Base-by-base conservation (phyloP, 2,797 vertebrate genomes). In the Coracias cyanogaster region DNA sequence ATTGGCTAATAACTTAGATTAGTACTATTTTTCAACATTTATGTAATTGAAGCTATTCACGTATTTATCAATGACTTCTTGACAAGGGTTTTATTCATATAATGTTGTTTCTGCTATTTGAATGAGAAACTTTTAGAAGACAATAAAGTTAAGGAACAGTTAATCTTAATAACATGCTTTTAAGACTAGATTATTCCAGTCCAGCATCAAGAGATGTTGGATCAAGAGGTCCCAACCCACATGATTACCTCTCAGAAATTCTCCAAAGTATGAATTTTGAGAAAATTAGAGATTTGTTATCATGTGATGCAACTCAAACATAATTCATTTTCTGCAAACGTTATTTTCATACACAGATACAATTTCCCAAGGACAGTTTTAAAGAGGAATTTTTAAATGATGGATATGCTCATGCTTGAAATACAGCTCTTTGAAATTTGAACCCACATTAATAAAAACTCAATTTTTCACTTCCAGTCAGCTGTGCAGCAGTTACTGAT, bases 311-410 rank as follows among this genome's bases (percentile, higher is more conserved):
- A 92, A 43, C 5, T 82, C 18, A 41, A 60, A n/a, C 29, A 12
- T 29, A 73, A 12, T 15, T 60, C 11, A 48, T 69, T 55, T 31
- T 57, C 35, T 60, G 46, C 15, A 92, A 60, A 7, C 6, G 20
- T n/a, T 5, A 54, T 33, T 74, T 35, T 35, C 31, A 26, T 12
- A 4, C 19, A 4, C 4, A 65, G 10, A 28, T 26, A 48, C 5
- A 6, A 43, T 64, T 35, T 81, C 10, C 26, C 22, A 65, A 13
- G 14, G 9, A 41, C 11, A 20, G 2, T 3, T 73, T 55, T 26
- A 41, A 73, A 65, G 12, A 57, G 0, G 7, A 7, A 0, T 4
- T 12, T 79, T 48, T 69, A 3, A 22, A 48, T 10, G 8, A 60
- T 41, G 10, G 16, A 66, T 31, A 43, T 10, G 6, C 17, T 51